Evolutionary conservation across 2,113 vertebrate species (phyloP).

Genomic region (Nothocercus nigrocapillus): DNA sequence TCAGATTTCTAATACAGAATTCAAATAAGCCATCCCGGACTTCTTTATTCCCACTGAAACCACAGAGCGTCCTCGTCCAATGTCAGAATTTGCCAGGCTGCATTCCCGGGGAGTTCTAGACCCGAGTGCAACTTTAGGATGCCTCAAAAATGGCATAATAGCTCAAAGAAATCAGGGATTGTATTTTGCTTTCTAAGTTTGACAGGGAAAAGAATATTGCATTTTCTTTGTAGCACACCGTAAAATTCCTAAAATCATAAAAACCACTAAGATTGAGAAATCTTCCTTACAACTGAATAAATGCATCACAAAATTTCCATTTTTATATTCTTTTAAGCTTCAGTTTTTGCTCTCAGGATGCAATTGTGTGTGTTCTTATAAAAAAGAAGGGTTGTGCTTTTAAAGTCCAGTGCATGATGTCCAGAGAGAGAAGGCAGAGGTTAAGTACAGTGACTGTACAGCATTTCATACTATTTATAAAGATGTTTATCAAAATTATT

Average conservation of each 20-base stretch:
- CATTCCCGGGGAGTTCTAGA: background rate
- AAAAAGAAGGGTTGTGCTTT: background rate
- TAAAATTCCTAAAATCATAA: background rate
- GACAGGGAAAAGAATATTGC: background rate
- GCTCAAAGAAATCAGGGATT: background rate
- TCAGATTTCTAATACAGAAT: background rate
- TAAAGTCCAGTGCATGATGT: background rate
- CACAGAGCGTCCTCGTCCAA: background rate
- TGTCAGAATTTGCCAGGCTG: background rate
- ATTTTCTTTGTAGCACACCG: background rate
- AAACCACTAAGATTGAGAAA: background rate
- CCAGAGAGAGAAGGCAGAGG: background rate
- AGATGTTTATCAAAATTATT: background rate
- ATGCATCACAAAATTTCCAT: background rate
- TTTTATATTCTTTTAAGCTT: background rate
- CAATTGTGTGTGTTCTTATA: background rate
- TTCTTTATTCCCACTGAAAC: background rate
- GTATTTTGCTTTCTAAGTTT: background rate
- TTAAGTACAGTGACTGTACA: background rate
- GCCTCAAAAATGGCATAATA: background rate
- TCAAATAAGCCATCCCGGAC: background rate
- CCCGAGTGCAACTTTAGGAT: background rate
- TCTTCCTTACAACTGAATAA: background rate
- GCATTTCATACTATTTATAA: background rate
- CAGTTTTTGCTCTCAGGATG: background rate